Evolutionary conservation across 2,797 vertebrate species (phyloP).

Genomic region (Microchirus variegatus): DNA sequence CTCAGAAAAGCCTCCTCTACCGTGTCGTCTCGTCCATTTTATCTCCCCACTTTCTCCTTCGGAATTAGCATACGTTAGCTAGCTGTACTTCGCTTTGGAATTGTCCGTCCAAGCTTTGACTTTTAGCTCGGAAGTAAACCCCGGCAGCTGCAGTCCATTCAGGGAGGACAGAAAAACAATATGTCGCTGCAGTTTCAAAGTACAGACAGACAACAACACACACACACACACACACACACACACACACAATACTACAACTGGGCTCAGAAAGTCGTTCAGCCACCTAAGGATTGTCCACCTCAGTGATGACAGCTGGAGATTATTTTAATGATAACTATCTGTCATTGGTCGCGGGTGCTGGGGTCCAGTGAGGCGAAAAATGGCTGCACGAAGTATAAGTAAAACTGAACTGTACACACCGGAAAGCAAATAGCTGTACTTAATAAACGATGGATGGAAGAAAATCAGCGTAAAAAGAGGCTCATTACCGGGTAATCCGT

Average conservation of each 20-base stretch:
- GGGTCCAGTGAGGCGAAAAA: conserved; percentile 10
- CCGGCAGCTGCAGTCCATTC: conserved; percentile 11
- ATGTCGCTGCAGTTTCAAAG: conserved; percentile 9
- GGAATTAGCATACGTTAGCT: conserved; percentile 34
- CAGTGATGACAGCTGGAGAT: conserved; percentile 14
- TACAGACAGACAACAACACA: neutral
- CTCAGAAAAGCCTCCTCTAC: neutral
- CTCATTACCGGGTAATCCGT: conserved; percentile 68
- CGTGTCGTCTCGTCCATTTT: neutral
- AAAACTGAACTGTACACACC: neutral
- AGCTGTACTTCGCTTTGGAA: conserved; percentile 22
- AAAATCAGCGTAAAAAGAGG: neutral
- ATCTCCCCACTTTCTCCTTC: conserved; percentile 5
- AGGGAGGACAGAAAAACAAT: neutral
- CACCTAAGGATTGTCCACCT: conserved; percentile 16
- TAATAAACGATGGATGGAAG: neutral
- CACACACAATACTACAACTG: too few species aligned
- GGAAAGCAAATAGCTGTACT: neutral
- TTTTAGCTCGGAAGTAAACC: conserved; percentile 22
- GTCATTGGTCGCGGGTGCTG: conserved; percentile 42
- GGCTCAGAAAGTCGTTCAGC: conserved; percentile 17
- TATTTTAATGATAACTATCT: conserved; percentile 42
- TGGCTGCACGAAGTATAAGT: neutral
- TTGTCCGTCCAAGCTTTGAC: conserved; percentile 12
- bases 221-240: neutral